Percentiles rank a stretch among this genome's conserved stretches.
Conservation (phyloP, 2,888 invertebrate species). For the Agriopis leucophaearia region DNA sequence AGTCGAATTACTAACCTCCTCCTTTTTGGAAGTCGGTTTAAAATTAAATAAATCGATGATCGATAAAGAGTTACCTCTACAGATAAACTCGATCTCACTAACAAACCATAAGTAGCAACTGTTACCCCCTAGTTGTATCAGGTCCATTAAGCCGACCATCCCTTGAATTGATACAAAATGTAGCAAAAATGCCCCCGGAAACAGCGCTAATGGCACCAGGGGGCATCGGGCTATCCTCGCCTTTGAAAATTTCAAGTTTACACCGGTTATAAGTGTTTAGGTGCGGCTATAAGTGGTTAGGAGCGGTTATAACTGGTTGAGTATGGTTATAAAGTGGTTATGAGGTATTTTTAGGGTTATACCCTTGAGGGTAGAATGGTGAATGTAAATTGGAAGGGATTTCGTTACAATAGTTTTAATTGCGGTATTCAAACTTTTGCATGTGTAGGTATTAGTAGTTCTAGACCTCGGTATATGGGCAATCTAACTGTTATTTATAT, state of each 20-base stretch:
- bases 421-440: background rate
- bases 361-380: slow-evolving; percentile 5
- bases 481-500: no score
- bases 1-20: no score
- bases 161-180: slow-evolving; percentile 36
- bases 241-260: slow-evolving; percentile 34
- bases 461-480: no score
- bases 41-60: background rate
- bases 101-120: slow-evolving; percentile 11
- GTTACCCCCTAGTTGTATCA: slow-evolving; percentile 21
- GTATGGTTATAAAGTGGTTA: slow-evolving; percentile 13
- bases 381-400: slow-evolving; percentile 3
- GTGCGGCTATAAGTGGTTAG: background rate
- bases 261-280: slow-evolving; percentile 5
- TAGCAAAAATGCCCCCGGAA: slow-evolving; percentile 37
- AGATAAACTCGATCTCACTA: background rate
- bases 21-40: no score
- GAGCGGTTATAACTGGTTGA: slow-evolving; percentile 10
- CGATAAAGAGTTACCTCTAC: background rate
- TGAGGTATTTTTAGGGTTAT: slow-evolving; percentile 14
- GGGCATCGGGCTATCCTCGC: slow-evolving; percentile 21
- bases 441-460: no score
- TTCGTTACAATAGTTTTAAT: slow-evolving; percentile 8
- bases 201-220: slow-evolving; percentile 31
- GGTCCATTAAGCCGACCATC: slow-evolving; percentile 34